Evolutionary conservation across 2,888 invertebrate genomes (phyloP).

Genomic region (Drosophila yooni): DNA sequence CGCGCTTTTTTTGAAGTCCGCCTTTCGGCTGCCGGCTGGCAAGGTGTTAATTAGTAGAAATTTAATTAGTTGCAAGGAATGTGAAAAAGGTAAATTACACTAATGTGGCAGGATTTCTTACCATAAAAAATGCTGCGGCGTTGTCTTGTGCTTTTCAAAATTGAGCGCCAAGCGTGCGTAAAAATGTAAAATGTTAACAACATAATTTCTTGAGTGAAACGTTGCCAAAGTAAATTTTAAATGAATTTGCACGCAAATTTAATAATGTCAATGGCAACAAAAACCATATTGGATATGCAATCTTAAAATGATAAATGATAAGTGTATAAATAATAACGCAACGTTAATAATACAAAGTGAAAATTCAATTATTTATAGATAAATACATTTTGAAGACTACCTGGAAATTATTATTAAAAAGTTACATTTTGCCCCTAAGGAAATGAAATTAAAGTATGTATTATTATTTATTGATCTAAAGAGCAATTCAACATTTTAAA

Average conservation of each 20-base stretch:
- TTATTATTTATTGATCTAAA: not conserved
- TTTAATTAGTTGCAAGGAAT: slow-evolving; percentile 55
- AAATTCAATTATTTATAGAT: not conserved
- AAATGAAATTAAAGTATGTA: slow-evolving; percentile 26
- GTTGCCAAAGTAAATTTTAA: slow-evolving; percentile 28
- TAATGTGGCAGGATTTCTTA: slow-evolving; percentile 33
- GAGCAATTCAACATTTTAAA: not conserved
- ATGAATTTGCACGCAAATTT: slow-evolving; percentile 5
- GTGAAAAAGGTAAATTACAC: slow-evolving; percentile 43
- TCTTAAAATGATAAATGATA: not conserved
- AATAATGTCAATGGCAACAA: not conserved
- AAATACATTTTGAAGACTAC: not conserved
- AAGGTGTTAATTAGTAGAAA: slow-evolving; percentile 72
- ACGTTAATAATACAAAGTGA: not conserved
- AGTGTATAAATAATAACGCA: not conserved
- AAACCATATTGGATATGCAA: not conserved
- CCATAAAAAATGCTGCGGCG: not conserved
- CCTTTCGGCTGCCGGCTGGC: slow-evolving; percentile 3
- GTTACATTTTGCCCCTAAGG: not conserved
- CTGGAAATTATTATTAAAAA: not conserved
- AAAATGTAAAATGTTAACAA: slow-evolving; percentile 21
- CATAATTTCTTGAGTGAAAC: slow-evolving; percentile 4
- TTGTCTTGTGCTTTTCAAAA: not conserved
- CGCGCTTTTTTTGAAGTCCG: slow-evolving; percentile 42
- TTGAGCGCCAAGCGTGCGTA: slow-evolving; percentile 38